These are phyloP conservation scores for human DNA, from an alignment of 2,113 vertebrate genomes.

Conservation along the genomic window GRCh38 chr1:60220001-60220500, in stretches of 20 bases:
- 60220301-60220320: background rate
- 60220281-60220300: background rate
- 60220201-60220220: background rate
- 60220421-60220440: background rate
- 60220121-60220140: background rate
- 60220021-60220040: background rate
- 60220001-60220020: background rate
- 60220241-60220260: background rate
- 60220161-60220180: background rate
- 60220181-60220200: background rate
- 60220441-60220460: background rate
- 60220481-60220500: background rate
- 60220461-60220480: background rate
- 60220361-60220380: background rate
- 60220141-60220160: background rate
- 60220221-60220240: background rate
- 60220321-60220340: background rate
- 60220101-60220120: background rate
- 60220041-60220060: background rate
- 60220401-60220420: background rate
- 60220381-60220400: background rate
- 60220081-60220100: slow-evolving; percentile 26
- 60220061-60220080: background rate
- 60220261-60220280: background rate
- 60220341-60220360: background rate